Evolutionary conservation across 2,797 vertebrate species (phyloP).

Genomic region (Heterohyrax brucei): DNA sequence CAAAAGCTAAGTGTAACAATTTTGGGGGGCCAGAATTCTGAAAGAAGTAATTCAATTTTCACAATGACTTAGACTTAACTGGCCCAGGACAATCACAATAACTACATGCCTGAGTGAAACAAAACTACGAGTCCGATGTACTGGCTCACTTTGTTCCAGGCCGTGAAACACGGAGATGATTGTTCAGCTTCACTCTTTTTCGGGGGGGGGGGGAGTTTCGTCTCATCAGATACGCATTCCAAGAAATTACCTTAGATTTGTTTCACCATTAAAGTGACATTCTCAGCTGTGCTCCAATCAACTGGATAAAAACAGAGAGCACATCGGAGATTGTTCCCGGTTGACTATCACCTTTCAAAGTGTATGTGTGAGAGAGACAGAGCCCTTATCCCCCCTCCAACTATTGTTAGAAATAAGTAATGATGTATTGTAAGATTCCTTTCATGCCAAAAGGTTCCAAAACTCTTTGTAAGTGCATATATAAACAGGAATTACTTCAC

Average conservation of each 20-base stretch:
- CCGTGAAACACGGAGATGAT: not conserved
- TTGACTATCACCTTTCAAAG: conserved; percentile 75
- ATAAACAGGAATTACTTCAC: conserved; percentile 74
- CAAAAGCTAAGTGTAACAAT: conserved; percentile 59
- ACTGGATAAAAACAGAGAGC: conserved; percentile 48
- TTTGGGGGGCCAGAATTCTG: conserved; percentile 54
- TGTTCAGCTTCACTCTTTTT: not conserved
- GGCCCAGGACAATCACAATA: not conserved
- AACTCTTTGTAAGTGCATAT: conserved; percentile 48
- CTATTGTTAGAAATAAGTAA: conserved; percentile 77
- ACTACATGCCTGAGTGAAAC: not conserved
- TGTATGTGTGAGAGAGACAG: not conserved
- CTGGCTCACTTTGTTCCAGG: not conserved
- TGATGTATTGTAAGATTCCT: conserved; percentile 73
- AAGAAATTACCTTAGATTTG: conserved; percentile 80
- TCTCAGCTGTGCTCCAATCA: conserved; percentile 75
- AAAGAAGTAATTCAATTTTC: conserved; percentile 72
- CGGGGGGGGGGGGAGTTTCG: not conserved
- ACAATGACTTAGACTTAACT: conserved; percentile 42
- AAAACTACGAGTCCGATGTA: not conserved
- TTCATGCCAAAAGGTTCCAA: conserved; percentile 48
- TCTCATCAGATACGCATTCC: conserved; percentile 80
- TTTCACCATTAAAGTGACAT: conserved; percentile 69
- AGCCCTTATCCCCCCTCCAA: not conserved
- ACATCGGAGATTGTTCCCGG: conserved; percentile 60